phyloP scores from a whole-genome alignment of 2,888 invertebrate genomes.

The Petrolisthes manimaculis region DNA sequence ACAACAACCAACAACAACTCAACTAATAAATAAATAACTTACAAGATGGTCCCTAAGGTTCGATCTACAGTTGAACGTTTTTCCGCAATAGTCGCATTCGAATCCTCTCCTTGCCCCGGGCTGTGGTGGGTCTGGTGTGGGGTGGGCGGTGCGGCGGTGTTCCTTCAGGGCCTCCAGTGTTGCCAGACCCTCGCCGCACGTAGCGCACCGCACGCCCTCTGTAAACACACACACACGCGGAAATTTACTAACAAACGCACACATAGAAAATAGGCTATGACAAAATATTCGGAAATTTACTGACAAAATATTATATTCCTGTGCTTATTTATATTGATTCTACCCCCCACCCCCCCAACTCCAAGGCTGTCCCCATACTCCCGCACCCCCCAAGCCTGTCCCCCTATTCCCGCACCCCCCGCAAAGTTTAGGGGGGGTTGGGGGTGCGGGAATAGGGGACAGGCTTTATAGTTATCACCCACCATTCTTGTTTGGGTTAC shows the following conservation, averaged over 20 bases:
- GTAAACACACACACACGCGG: neutral
- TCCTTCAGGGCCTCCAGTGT: constrained; percentile 61
- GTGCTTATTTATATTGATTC: no score
- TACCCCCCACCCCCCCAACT: no score
- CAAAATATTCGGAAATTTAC: no score
- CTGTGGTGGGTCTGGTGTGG: constrained; percentile 42
- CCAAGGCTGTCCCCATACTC: no score
- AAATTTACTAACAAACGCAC: no score
- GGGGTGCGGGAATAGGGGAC: no score
- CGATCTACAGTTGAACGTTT: constrained; percentile 64
- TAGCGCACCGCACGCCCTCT: constrained; percentile 61
- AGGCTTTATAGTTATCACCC: neutral
- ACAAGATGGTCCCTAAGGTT: constrained; percentile 64
- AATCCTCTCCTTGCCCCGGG: constrained; percentile 57
- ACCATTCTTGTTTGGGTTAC: constrained; percentile 61
- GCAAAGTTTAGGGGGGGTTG: no score
- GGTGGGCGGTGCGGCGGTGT: constrained; percentile 59
- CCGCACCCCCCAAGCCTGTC: no score
- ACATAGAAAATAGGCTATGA: no score
- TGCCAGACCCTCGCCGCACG: constrained; percentile 60
- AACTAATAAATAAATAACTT: constrained; percentile 8
- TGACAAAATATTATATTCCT: no score
- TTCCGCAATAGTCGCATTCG: constrained; percentile 65
- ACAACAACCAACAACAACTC: neutral
- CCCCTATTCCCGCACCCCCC: no score